These are phyloP conservation scores for Willisornis vidua DNA, from an alignment of 2,113 vertebrate species.

Conservation along the genomic window DNA sequence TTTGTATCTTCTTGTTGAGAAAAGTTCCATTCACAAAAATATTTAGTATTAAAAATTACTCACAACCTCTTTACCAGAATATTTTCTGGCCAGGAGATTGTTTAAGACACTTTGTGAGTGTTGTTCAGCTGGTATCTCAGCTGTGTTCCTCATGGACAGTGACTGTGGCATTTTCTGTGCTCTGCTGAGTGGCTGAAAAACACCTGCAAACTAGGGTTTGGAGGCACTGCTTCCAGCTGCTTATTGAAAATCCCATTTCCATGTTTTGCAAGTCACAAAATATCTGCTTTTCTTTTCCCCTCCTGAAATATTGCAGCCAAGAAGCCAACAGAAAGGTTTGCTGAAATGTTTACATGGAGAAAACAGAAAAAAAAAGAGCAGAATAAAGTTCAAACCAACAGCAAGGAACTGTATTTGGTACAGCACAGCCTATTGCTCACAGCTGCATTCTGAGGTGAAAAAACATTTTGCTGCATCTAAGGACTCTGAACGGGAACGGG, in stretches of 20 bases:
- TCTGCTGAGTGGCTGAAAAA: not conserved
- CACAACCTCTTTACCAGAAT: not conserved
- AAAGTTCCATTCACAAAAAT: not conserved
- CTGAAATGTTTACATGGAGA: not conserved
- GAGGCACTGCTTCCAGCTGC: fast-evolving
- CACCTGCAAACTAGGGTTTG: not conserved
- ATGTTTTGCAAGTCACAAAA: not conserved
- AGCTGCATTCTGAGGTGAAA: not conserved
- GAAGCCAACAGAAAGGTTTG: not conserved
- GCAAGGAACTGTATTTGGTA: not conserved
- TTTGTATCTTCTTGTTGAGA: not conserved
- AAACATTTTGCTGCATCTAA: not conserved
- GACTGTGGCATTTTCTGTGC: not conserved
- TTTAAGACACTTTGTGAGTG: not conserved
- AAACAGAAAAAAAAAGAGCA: not conserved
- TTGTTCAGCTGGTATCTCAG: not conserved
- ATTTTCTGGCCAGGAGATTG: not conserved
- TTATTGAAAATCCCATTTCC: not conserved
- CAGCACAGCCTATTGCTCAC: not conserved
- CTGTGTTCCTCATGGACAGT: not conserved
- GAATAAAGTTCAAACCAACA: not conserved
- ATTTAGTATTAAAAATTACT: not conserved
- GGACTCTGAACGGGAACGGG: not conserved
- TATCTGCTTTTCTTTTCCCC: not conserved
- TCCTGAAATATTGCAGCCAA: not conserved